phyloP scores from a whole-genome alignment of 30 jellyfish, hydroid and myxozoan genomes.

The Catostylus mosaicus region DNA sequence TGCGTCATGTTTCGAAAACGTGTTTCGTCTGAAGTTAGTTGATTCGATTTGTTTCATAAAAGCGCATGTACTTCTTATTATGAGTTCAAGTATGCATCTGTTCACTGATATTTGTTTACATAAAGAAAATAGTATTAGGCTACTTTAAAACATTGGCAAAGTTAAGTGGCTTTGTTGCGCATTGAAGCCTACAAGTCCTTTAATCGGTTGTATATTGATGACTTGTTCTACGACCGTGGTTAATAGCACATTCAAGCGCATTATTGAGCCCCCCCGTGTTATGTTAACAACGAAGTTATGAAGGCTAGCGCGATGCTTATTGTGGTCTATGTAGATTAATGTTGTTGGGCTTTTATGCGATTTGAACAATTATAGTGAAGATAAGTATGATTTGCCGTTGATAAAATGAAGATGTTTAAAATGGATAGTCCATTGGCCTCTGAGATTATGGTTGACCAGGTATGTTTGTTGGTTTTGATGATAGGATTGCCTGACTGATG shows the following conservation, averaged over 20 bases:
- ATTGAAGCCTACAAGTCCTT: neutral
- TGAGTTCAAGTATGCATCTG: neutral
- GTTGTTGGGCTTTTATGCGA: neutral
- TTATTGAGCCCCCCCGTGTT: slow-evolving; percentile 8
- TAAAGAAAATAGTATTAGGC: neutral
- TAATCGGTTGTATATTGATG: neutral
- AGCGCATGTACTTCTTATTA: neutral
- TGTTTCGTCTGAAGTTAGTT: neutral
- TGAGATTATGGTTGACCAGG: slow-evolving; percentile 76
- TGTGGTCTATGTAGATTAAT: slow-evolving; percentile 8
- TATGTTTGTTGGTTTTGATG: neutral
- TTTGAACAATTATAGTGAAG: neutral
- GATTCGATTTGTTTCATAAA: neutral
- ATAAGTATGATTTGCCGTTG: neutral
- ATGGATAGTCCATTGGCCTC: slow-evolving; percentile 61
- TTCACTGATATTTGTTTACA: neutral
- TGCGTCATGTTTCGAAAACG: neutral
- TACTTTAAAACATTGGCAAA: neutral
- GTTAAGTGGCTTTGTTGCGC: neutral
- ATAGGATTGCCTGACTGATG: neutral
- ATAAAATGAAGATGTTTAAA: slow-evolving; percentile 29
- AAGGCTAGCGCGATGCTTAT: slow-evolving; percentile 14
- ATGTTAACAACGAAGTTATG: neutral
- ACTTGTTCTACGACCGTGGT: neutral
- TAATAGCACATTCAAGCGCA: neutral